Base-by-base conservation (phyloP, 2,113 vertebrate genomes). In the Turdus rufiventris region DNA sequence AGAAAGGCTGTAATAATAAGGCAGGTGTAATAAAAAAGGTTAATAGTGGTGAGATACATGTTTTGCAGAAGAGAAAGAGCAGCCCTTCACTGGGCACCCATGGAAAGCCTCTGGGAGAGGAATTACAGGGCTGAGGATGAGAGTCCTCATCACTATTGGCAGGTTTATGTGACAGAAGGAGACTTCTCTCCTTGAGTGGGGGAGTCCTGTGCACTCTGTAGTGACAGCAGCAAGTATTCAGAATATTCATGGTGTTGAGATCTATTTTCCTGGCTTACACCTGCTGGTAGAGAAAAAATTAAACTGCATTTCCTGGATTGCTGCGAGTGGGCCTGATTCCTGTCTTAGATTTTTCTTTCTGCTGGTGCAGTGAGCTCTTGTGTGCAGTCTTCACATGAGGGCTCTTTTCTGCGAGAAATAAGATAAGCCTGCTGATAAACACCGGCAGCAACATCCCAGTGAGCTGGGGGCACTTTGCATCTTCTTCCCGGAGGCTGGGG, bases 321-420 rank as follows among this genome's bases (percentile, higher is more conserved):
- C n/a, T 88, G 26, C 17, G 24, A 67, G 24, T 2, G 9, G n/a
- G 36, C 25, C 51, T 3, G 20, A 38, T 57, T 72, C 33, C 18
- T 43, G 4, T 15, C n/a, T 57, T 26, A 7, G 0, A 3, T 24
- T 76, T 78, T 75, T 47, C 50, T 73, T 88, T 71, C 38, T 54
- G 25, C 15, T 0, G 1, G 31, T 20, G 16, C 38, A n/a, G 2
- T 1, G 13, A 83, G 5, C 65, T 33, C 29, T 74, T 0, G 0
- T 12, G 28, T 34, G 17, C 78, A 71, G 18, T 70, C 34, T 5
- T 67, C 16, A 3, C 10, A 5, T 2, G 9, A 26, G 18, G 34
- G 5, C 14, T 56, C 20, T 47, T 50, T 33, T 68, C 23, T 9
- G 6, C 0, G 18, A 54, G 2, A 38, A 86, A 50, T 66, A 70